These are phyloP conservation scores for Adela reaumurella DNA, from an alignment of 2,888 invertebrate species.

Conservation along the genomic window DNA sequence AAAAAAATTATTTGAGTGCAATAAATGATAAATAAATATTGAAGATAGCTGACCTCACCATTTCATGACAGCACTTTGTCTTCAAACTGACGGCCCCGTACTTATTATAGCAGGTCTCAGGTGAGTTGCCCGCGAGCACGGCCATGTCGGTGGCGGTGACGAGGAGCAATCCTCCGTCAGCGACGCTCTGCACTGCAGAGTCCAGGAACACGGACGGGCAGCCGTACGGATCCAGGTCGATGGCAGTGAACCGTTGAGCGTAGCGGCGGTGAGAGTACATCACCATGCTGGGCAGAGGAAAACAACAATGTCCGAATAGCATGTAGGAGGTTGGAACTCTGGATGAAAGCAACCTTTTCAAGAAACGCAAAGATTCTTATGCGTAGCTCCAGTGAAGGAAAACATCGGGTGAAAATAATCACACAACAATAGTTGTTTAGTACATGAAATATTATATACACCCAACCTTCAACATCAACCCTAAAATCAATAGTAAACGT, in stretches of 20 bases:
- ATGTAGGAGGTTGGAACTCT: too few species aligned
- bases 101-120: conserved; percentile 90
- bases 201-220: conserved; percentile 92
- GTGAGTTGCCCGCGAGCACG: conserved; percentile 90
- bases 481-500: too few species aligned
- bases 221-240: conserved; percentile 98
- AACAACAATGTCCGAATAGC: too few species aligned
- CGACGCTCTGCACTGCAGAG: conserved; percentile 76
- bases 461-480: too few species aligned
- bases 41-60: conserved; percentile 53
- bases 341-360: too few species aligned
- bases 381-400: too few species aligned
- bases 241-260: conserved; percentile 72
- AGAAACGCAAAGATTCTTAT: too few species aligned
- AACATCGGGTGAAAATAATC: too few species aligned
- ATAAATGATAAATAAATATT: too few species aligned
- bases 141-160: conserved; percentile 98
- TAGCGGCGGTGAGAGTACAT: conserved; percentile 76
- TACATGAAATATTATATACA: too few species aligned
- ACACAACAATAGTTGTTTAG: too few species aligned
- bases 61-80: conserved; percentile 90
- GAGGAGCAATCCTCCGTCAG: conserved; percentile 81
- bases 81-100: conserved; percentile 89
- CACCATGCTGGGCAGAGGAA: conserved; percentile 66
- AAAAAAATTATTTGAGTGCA: too few species aligned